Conservation (phyloP, 2,797 vertebrate species). For the Aplochiton taeniatus region DNA sequence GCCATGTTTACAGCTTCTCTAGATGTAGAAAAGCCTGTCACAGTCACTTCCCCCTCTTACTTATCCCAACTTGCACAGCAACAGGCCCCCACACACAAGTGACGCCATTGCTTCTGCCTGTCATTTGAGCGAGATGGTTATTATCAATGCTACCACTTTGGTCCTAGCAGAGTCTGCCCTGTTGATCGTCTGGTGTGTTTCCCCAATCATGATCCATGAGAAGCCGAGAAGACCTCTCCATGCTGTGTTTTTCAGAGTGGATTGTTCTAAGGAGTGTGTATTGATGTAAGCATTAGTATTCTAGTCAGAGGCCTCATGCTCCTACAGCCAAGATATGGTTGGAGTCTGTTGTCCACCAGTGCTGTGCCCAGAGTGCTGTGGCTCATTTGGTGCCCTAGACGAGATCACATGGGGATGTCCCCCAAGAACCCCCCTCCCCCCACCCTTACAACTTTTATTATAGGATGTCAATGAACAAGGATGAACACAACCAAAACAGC, state of each 20-base stretch:
- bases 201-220: constrained; percentile 3
- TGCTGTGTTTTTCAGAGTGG: background rate
- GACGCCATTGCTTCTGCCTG: background rate
- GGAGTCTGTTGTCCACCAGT: constrained; percentile 1
- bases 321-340: constrained; percentile 8
- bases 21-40: constrained; percentile 14
- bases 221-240: background rate
- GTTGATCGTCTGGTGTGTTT: background rate
- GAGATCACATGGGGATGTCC: too few species aligned
- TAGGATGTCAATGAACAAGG: too few species aligned
- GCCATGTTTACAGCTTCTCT: constrained; percentile 5
- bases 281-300: constrained; percentile 31
- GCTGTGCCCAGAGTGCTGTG: too few species aligned
- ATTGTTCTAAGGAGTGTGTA: constrained; percentile 5
- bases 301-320: constrained; percentile 5
- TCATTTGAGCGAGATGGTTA: constrained; percentile 10
- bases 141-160: background rate
- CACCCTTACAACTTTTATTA: too few species aligned
- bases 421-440: too few species aligned
- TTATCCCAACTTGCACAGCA: constrained; percentile 8
- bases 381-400: background rate
- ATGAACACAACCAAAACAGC: too few species aligned
- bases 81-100: background rate
- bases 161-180: background rate
- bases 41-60: constrained; percentile 29